Percentiles rank a stretch among this genome's conserved stretches.
Evolutionary conservation across 1,140 invertebrate species (phyloP).

Genomic region (Drosophila sulfurigaster): DNA sequence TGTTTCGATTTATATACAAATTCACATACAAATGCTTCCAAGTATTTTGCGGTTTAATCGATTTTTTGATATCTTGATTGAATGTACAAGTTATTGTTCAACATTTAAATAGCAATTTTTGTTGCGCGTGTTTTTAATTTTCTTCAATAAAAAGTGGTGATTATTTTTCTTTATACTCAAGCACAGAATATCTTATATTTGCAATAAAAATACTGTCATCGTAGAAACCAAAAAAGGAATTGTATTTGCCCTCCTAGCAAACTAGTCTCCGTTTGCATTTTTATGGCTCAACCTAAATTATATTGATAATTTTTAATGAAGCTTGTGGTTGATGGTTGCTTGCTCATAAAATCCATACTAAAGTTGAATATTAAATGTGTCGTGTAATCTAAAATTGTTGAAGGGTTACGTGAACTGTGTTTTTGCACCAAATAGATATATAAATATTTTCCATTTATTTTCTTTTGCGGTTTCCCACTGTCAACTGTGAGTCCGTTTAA

Average conservation of each 20-base stretch:
- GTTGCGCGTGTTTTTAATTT: background rate
- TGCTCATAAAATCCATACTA: background rate
- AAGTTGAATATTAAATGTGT: slow-evolving; percentile 1
- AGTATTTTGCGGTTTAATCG: slow-evolving; percentile 7
- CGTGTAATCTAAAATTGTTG: background rate
- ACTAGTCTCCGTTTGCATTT: background rate
- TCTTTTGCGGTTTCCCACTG: slow-evolving; percentile 2
- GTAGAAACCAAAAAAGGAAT: no score
- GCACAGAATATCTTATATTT: no score
- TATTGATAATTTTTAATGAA: slow-evolving; percentile 2
- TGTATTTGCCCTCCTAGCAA: background rate
- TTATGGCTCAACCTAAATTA: background rate
- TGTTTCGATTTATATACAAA: slow-evolving; percentile 1
- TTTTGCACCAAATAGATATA: background rate
- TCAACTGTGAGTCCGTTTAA: slow-evolving; percentile 19
- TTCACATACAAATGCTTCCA: background rate
- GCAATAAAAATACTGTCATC: no score
- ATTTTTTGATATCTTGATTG: slow-evolving; percentile 7
- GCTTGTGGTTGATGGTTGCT: background rate
- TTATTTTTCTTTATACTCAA: no score
- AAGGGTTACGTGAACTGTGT: background rate
- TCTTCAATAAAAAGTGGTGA: background rate
- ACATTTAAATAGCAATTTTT: slow-evolving; percentile 13
- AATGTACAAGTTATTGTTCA: background rate
- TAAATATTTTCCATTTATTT: slow-evolving; percentile 14